Base-by-base conservation (phyloP, 2,888 invertebrate genomes). In the Xestoiulus laeticollis region DNA sequence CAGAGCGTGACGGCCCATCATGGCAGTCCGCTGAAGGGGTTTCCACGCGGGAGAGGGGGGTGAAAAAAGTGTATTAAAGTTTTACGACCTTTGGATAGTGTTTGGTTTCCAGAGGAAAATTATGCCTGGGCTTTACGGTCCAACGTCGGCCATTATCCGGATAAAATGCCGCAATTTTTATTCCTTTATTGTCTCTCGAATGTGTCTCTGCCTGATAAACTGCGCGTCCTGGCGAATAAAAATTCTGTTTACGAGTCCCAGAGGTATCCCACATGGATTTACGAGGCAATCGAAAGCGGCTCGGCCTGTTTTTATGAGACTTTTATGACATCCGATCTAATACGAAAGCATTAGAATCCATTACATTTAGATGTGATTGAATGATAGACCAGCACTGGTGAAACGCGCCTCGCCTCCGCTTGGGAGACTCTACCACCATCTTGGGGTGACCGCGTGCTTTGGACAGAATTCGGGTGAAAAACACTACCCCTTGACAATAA, bases 341-440 rank as follows among this genome's bases (percentile, higher is more conserved):
- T 87, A 87, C 87, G 87, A 82, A 78, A 38, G 87, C 87, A 87
- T 87, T 87, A 87, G 87, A 87, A 87, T 87, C 87, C 87, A 87
- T 87, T 87, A 87, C 87, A 87, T 44, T 87, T 38, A 82, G 87
- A 87, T 87, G 82, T 87, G 87, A 87, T 87, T 87, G 87, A 87
- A 48, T 87, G 87, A 87, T 87, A 85, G 38, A 43, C 38, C 30
- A 85, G 19, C 38, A 19, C 30, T 84, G 30, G 32, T 19, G 6
- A 26, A 38, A 26, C 30, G 30, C 78, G 22, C 78, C 8, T 26
- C 30, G 30, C 43, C 6, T 6, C 59, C 59, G 59, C 59, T 22
- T n/a, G 59, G 59, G 59, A 22, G 59, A 59, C 84, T 19, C 3
- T n/a, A 32, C 5, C 32, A 32, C 30, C 84, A 59, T 19, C n/a